phyloP scores from a whole-genome alignment of 2,888 invertebrate genomes.

The Aphodius sticticus region DNA sequence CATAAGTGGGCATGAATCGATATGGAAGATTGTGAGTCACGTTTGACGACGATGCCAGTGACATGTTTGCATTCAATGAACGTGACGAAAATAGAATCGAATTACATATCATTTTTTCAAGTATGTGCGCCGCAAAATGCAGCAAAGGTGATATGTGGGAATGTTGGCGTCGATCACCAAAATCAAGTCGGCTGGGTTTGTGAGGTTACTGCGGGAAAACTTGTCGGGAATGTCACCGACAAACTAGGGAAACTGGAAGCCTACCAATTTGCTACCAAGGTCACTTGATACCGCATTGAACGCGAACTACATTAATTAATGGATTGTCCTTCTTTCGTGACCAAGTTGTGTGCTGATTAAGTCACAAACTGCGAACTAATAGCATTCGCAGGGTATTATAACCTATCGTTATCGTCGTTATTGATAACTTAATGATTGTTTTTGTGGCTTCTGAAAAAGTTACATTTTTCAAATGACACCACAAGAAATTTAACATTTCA shows the following conservation, averaged over 20 bases:
- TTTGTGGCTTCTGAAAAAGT: not conserved
- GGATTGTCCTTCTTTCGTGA: not conserved
- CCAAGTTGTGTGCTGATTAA: not conserved
- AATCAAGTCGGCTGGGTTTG: not conserved
- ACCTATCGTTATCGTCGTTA: not conserved
- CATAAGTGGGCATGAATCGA: not conserved
- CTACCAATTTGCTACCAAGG: not conserved
- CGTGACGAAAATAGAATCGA: not conserved
- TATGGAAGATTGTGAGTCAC: not conserved
- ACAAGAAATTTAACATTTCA: no score
- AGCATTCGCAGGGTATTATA: not conserved
- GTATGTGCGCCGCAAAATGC: not conserved
- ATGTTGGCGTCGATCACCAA: not conserved
- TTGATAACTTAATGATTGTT: not conserved
- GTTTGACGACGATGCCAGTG: not conserved
- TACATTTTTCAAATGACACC: not conserved
- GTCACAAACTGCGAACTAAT: not conserved
- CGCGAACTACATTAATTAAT: not conserved
- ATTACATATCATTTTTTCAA: not conserved
- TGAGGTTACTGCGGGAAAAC: not conserved
- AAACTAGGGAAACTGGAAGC: not conserved
- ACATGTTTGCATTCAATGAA: not conserved
- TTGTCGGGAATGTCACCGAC: not conserved
- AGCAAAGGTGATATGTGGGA: not conserved
- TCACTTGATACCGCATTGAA: not conserved